Base-by-base conservation (phyloP, 2,113 vertebrate genomes). In the Eidolon helvum region DNA sequence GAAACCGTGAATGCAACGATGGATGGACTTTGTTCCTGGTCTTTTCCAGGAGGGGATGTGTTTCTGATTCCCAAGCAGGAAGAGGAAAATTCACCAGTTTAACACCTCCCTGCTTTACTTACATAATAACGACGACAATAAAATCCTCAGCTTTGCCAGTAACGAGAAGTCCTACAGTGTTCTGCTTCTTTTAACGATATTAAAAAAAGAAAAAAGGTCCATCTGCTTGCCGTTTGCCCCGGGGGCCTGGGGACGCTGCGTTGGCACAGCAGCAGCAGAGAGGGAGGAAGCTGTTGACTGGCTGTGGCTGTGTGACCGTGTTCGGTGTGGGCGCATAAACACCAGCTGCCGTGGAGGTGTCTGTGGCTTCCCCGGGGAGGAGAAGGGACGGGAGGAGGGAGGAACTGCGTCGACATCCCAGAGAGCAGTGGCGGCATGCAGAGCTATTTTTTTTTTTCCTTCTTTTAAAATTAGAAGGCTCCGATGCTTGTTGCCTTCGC, bases 181-280 rank as follows among this genome's bases (percentile, higher is more conserved):
- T 96, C 96, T 68, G 59, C 18, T 92, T 45, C 85, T 95, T 94
- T 97, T 59, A 89, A 85, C 43, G 82, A 84, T 28, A 35, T 65
- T 7, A 19, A 50, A 77, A 61, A 69, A 55, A 26, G 71, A 35
- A 83, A 30, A 71, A 26, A 19, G 11, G 45, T 86, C 87, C 83
- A 96, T 90, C 95, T 95, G 74, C 48, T 85, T 90, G 79, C 38
- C 65, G 28, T 93, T 97, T 87, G 79, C 83, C 74, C 72, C 33
- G 0, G 0, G 40, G 92, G 30, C 8, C 91, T 61, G 68, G 82
- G 65, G 95, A 30, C 1, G 0, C 16, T 22, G 10, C n/a, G 57
- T 55, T 92, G 79, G 85, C 96, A 61, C 57, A 65, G 57, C n/a
- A 59, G 82, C 1, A 0, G 40, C 22, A 28, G 43, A 33, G 61